phyloP scores from a whole-genome alignment of 1,140 invertebrate species.

The Lepidurus arcticus region DNA sequence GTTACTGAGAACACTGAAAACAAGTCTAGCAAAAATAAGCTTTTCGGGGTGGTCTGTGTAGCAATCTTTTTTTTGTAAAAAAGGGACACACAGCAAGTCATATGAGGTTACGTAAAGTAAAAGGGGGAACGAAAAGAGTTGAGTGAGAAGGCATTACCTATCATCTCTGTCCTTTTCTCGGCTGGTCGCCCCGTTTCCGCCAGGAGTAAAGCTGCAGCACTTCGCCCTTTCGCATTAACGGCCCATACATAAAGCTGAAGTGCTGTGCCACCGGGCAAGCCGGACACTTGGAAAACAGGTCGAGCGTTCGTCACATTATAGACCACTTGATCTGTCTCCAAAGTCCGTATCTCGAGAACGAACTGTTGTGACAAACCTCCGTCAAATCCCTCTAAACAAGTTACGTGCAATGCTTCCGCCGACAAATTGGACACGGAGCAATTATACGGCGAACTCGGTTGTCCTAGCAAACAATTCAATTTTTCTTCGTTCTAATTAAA shows the following conservation, averaged over 20 bases:
- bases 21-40: too few relatives aligned
- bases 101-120: background rate
- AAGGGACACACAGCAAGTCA: background rate
- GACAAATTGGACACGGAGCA: constrained; percentile 69
- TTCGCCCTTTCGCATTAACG: constrained; percentile 77
- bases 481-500: background rate
- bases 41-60: too few relatives aligned
- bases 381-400: constrained; percentile 70
- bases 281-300: constrained; percentile 47
- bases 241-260: constrained; percentile 73
- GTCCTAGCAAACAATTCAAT: constrained; percentile 50
- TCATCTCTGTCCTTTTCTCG: background rate
- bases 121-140: background rate
- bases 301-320: constrained; percentile 58
- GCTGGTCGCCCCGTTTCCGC: constrained; percentile 29
- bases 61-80: too few relatives aligned
- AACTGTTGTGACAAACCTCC: constrained; percentile 77
- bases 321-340: constrained; percentile 59
- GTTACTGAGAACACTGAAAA: too few relatives aligned
- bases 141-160: constrained; percentile 5
- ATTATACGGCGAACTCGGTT: constrained; percentile 71
- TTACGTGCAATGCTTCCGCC: constrained; percentile 62
- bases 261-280: constrained; percentile 53
- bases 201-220: constrained; percentile 63
- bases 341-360: constrained; percentile 70